phyloP scores from a whole-genome alignment of 1,140 invertebrate species.

The Leucophenga varia region DNA sequence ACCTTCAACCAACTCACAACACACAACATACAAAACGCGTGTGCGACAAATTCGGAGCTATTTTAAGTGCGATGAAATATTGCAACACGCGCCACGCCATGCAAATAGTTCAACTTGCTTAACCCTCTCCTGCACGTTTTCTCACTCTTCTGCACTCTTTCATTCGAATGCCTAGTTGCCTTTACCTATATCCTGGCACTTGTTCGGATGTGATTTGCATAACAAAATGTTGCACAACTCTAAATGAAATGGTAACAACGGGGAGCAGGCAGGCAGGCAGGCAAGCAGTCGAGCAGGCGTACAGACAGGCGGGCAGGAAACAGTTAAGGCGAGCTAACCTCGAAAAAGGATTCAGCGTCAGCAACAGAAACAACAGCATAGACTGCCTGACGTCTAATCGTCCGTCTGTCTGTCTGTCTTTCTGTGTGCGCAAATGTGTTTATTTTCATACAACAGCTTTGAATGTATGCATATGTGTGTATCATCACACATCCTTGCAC shows the following conservation, averaged over 20 bases:
- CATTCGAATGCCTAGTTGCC: conserved; percentile 15
- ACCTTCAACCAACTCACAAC: conserved; percentile 13
- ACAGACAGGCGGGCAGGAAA: neutral
- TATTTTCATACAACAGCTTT: no score
- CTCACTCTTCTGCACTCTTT: conserved; percentile 4
- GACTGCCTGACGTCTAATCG: no score
- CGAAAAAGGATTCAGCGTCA: conserved; percentile 25
- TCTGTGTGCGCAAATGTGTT: conserved; percentile 16
- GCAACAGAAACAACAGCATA: no score
- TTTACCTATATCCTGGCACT: conserved; percentile 48
- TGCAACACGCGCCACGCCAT: conserved; percentile 25
- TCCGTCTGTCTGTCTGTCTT: no score
- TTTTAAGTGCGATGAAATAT: conserved; percentile 50
- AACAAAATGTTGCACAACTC: conserved; percentile 46
- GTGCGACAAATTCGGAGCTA: no score
- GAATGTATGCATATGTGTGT: no score
- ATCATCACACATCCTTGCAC: no score
- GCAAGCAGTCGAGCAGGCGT: neutral
- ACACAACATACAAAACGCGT: conserved; percentile 19
- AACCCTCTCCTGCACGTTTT: conserved; percentile 21
- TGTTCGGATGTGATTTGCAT: conserved; percentile 48
- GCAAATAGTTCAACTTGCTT: conserved; percentile 43
- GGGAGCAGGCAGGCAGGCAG: neutral
- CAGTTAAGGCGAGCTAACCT: conserved; percentile 4
- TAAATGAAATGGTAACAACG: no score